These are phyloP conservation scores for Zaprionus obscuricornis DNA, from an alignment of 2,888 invertebrate genomes.

Conservation along the genomic window DNA sequence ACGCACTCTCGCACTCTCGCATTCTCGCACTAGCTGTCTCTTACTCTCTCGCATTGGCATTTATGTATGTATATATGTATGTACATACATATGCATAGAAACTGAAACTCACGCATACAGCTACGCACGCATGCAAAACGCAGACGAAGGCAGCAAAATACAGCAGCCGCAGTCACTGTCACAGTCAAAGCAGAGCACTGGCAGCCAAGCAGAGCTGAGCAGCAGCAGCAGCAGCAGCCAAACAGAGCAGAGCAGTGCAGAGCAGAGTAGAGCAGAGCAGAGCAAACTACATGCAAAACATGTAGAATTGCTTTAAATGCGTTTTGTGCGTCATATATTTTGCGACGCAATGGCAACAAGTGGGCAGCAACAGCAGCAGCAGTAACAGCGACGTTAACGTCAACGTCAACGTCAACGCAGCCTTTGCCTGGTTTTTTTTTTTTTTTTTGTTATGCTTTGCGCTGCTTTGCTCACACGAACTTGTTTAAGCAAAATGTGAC, in stretches of 20 bases:
- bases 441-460: conserved; percentile 10
- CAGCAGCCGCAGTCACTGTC: conserved; percentile 12
- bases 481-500: conserved; percentile 41
- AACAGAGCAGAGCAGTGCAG: too few relatives aligned
- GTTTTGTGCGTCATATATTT: conserved; percentile 62
- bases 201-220: conserved; percentile 2
- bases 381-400: conserved; percentile 19
- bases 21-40: too few relatives aligned
- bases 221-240: conserved; percentile 8
- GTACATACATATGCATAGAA: too few relatives aligned
- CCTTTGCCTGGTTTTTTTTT: conserved; percentile 5
- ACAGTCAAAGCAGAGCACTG: too few relatives aligned
- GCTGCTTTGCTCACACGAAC: conserved; percentile 34
- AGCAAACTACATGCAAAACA: conserved; percentile 29
- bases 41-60: too few relatives aligned
- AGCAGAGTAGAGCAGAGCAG: background rate
- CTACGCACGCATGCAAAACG: conserved; percentile 36
- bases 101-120: too few relatives aligned
- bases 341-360: conserved; percentile 61
- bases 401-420: background rate
- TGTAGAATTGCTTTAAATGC: conserved; percentile 50
- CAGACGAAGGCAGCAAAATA: too few relatives aligned
- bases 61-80: too few relatives aligned
- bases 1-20: too few relatives aligned
- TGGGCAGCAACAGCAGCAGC: conserved; percentile 44